Conservation (phyloP, 2,113 vertebrate species). For the Orcinus orca region DNA sequence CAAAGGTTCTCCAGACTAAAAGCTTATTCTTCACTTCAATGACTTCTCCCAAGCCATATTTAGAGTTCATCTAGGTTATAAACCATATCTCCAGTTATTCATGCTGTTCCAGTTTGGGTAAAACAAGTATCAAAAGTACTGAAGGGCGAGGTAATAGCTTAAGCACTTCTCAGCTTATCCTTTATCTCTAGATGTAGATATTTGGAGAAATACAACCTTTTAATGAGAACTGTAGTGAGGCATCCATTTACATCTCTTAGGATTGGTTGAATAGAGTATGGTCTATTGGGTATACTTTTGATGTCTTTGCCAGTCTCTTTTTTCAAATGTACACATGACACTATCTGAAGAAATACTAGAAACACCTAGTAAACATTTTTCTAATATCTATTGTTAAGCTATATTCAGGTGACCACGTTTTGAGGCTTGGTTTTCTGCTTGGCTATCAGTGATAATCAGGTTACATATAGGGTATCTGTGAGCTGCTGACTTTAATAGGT, state of each 20-base stretch:
- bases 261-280: conserved; percentile 66
- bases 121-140: conserved; percentile 71
- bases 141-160: conserved; percentile 62
- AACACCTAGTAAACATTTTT: conserved; percentile 75
- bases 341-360: conserved; percentile 79
- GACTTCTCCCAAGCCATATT: conserved; percentile 73
- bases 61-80: conserved; percentile 78
- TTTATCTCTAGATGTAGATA: conserved; percentile 74
- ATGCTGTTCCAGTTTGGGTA: conserved; percentile 65
- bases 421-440: conserved; percentile 67
- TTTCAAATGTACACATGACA: conserved; percentile 71
- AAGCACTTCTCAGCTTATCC: conserved; percentile 74
- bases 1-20: conserved; percentile 76
- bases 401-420: conserved; percentile 64
- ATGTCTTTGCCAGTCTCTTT: conserved; percentile 78
- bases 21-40: conserved; percentile 76
- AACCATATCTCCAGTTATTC: conserved; percentile 73
- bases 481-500: conserved; percentile 71
- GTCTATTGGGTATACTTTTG: conserved; percentile 74
- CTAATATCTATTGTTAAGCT: conserved; percentile 68
- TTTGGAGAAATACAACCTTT: conserved; percentile 65
- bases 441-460: conserved; percentile 65
- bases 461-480: conserved; percentile 63
- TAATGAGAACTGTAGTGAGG: conserved; percentile 60
- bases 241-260: conserved; percentile 77